Evolutionary conservation across 1,140 invertebrate species (phyloP), one percentile per base, ranked within the genome.

Genomic region (Papilio helenus): DNA sequence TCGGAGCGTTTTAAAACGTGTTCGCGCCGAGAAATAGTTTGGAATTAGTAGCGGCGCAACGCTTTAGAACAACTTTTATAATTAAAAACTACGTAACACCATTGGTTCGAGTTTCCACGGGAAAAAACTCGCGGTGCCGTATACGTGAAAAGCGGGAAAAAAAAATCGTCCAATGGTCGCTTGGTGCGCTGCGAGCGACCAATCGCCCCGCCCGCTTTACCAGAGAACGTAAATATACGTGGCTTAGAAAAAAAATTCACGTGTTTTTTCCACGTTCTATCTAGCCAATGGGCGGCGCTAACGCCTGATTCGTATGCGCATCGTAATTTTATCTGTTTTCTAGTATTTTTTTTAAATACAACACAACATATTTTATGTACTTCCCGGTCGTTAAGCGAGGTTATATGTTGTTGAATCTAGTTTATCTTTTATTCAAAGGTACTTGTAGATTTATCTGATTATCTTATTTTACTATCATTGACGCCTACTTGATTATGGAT

Each of bases 111-210:
- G 87, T 93, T 92, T 92, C 89, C 92, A 87, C 86, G 86, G 86
- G 90, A 93, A 93, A 94, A 93, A 91, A 87, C 81, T 81, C 83
- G 85, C 84, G 73, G 16, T 78, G 81, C 88, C 88, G 89, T 91
- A 89, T 90, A 93, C 90, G 92, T 94, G 90, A 90, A 93, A 93
- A 93, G 91, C 86, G 88, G 88, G 85, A 89, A 92, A 94, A 93
- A 94, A 94, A 91, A 89, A 86, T 85, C 76, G 84, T 82, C 93
- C 93, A 93, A 93, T 93, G 84, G 91, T 79, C 83, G 81, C 65
- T 80, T 71, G 81, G 81, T 80, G 84, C 71, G 80, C 49, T 51
- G 26, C 73, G 79, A 85, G 5, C 88, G 87, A 77, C 92, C 93
- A 93, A 93, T 93, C 84, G 79, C 77, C 79, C 80, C 80, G 79